Base-by-base conservation (phyloP, 2,113 vertebrate genomes). In the Lethenteron reissneri region DNA sequence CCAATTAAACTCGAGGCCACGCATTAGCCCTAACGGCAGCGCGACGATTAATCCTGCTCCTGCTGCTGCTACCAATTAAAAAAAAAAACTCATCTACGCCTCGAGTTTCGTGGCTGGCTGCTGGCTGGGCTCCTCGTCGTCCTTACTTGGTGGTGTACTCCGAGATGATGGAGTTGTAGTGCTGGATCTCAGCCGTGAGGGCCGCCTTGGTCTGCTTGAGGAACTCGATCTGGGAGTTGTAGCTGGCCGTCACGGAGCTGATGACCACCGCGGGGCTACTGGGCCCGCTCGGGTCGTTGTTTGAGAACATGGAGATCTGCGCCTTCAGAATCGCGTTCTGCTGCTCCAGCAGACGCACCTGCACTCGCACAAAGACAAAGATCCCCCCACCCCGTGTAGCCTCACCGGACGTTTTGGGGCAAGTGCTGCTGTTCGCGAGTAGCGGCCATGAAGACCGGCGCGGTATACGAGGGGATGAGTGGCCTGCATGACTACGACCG, bases 251-350 rank as follows among this genome's bases (percentile, higher is more conserved):
- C 71, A 78, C 79, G 11, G 78, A 79, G 8, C 79, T 81, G 58
- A 79, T 76, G 11, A 81, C 75, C 71, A 81, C 78, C 14, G 77
- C 75, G 1, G 79, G 69, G 70, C 72, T 79, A 57, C 75, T 77
- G 7, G 79, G 76, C 21, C 75, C 79, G 1, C 76, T 75, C 57
- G 79, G 78, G 57, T 79, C 78, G 9, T 77, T 77, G 72, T 78
- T 78, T 69, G 78, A 80, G 76, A 79, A 80, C 76, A 81, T 78
- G 19, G 77, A 75, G 73, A 81, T 81, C 75, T 81, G 80, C 58
- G 79, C 79, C 72, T 74, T 80, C 64, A 81, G 77, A 4, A 81
- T 74, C 11, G 80, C 78, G 12, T 81, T 81, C 41, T 80, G 79
- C 58, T 81, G 80, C 70, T 81, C 80, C 69, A 81, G 75, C 11